Base-by-base conservation (phyloP, 2,797 vertebrate genomes). In the Aplochiton taeniatus region DNA sequence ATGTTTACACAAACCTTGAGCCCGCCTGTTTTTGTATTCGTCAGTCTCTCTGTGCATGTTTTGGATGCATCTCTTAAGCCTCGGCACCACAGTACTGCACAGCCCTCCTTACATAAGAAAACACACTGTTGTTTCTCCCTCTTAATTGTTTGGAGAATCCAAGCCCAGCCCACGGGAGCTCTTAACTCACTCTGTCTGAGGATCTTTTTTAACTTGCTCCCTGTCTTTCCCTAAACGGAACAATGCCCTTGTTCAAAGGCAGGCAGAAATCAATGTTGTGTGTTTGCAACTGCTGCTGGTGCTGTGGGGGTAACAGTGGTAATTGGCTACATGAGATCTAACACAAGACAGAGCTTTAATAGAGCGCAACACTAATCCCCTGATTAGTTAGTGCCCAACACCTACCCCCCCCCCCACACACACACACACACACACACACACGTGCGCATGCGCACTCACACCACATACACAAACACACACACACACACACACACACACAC, bases 181-280 rank as follows among this genome's bases (percentile, higher is more conserved):
- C 11, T 41, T 31, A 20, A 18, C 19, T 20, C 53, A 20, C 13
- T 12, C 52, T 54, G 20, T 55, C 53, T 13, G 20, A 19, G 1
- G 41, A 55, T 55, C 7, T 55, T 31, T 31, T 31, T 55, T 55
- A 55, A 55, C 19, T n/a, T n/a, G 12, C 11, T 19, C 18, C 20
- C 9, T 4, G 11, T 54, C 19, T 54, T 54, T 20, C 12, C 13
- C 13, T 55, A 41, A 55, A 31, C 41, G 12, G 53, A 55, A 41
- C 53, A 55, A 12, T 31, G 20, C 12, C 12, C 53, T 13, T 31
- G 12, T 51, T 55, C 53, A 55, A 41, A 55, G 53, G 53, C 53
- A 55, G 53, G 19, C 53, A 13, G 19, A 41, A 31, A 55, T 41
- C 53, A 55, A 55, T 55, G 53, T 55, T 20, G 53, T 41, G 6